Evolutionary conservation across 2,113 vertebrate species (phyloP), one percentile per base, ranked within the genome.

Genomic region (Epinephelus cyanopodus): DNA sequence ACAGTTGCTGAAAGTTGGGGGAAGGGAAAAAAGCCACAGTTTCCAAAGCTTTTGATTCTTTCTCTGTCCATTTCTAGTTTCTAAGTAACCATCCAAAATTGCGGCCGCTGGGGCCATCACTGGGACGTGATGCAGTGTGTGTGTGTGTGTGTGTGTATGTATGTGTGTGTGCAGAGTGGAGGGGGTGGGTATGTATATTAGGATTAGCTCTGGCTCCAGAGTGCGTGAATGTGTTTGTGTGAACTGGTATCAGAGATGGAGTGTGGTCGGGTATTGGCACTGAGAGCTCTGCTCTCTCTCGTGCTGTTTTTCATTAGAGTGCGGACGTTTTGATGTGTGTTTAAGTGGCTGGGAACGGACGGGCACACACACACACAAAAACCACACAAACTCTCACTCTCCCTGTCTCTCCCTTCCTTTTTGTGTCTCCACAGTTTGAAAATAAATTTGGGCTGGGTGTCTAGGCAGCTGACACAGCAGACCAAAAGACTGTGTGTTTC

Each of bases 81-180:
- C 93, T 86, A 90, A 91, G 91, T 92, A 93, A 93, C 91, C 87
- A 68, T 69, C 69, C 57, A 87, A 89, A 87, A 88, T 85, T 33
- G 87, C 79, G 82, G 77, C 54, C 74, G 0, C 29, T 91, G 88
- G 89, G 92, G 90, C 91, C 87, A 72, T 90, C 88, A 81, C 58
- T 89, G 86, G 84, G 82, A 83, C 13, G 19, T 52, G 64, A 75
- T 77, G 71, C 67, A 67, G 5, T 69, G 66, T 53, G 84, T 77
- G 68, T 75, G 62, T 61, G 19, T 45, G 71, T 64, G 48, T 72
- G 70, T 61, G 70, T n/a, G n/a, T n/a, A n/a, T 58, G 58, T 68
- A 74, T 52, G 65, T 33, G 76, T 56, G 72, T 61, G 39, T 42
- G 25, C 0, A 33, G 13, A 27, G 63, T 25, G 37, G 61, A 37